phyloP scores from a whole-genome alignment of 2,888 invertebrate species.

The Cacoxenus indagator region DNA sequence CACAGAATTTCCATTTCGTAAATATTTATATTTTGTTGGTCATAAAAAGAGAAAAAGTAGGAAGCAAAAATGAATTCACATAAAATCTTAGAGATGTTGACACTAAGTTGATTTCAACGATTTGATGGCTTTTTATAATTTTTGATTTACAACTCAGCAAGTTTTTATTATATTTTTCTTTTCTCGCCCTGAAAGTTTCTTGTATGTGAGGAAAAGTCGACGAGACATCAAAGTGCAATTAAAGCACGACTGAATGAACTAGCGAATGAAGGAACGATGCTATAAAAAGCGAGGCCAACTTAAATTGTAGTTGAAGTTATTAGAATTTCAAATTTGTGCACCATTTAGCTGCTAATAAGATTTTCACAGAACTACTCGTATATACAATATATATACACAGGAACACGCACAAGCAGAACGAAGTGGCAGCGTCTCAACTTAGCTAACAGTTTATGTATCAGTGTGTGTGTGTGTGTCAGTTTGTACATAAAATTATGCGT shows the following conservation, averaged over 20 bases:
- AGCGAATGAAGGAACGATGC: neutral
- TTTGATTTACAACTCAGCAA: neutral
- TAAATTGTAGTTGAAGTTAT: conserved; percentile 18
- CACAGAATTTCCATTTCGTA: conserved; percentile 2
- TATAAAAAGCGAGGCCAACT: neutral
- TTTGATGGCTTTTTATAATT: conserved; percentile 1
- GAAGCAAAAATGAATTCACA: neutral
- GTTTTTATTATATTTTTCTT: neutral
- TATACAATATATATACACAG: conserved; percentile 11
- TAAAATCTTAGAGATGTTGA: conserved; percentile 8
- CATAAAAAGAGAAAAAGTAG: conserved; percentile 1
- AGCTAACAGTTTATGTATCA: neutral
- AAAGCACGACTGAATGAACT: neutral
- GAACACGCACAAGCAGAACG: neutral
- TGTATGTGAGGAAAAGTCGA: neutral
- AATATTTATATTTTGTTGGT: conserved; percentile 7
- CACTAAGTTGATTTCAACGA: conserved; percentile 3
- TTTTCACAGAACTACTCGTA: conserved; percentile 1
- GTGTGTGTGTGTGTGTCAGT: conserved; percentile 36
- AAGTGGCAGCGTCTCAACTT: neutral
- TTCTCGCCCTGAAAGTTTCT: neutral
- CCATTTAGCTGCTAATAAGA: conserved; percentile 20
- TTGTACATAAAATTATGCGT: conserved; percentile 50
- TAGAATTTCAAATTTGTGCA: conserved; percentile 12
- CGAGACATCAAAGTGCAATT: neutral